Percentiles rank a stretch among this genome's conserved stretches.
Conservation (phyloP, 2,888 invertebrate genomes). For the Polyommatus iphigenia region DNA sequence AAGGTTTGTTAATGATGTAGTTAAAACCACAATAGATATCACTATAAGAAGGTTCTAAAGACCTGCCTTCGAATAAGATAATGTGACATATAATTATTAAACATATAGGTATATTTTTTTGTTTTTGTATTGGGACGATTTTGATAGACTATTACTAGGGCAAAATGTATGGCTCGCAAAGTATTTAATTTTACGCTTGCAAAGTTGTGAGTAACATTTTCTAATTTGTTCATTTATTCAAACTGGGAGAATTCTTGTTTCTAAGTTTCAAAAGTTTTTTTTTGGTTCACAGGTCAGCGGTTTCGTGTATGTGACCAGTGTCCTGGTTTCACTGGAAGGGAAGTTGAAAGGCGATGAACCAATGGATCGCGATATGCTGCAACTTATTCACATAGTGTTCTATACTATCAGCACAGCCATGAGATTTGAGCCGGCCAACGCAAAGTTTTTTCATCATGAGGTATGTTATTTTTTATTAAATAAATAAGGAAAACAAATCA, state of each 20-base stretch:
- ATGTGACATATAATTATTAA: too few species aligned
- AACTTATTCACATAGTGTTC: conserved; percentile 92
- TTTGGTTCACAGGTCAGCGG: conserved; percentile 86
- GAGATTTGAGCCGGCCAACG: conserved; percentile 99
- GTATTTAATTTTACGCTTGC: too few species aligned
- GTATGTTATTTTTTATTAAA: conserved; percentile 61
- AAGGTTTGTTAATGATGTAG: conserved; percentile 79
- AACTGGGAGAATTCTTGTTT: too few species aligned
- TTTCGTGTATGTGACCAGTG: conserved; percentile 98
- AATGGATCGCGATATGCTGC: conserved; percentile 83
- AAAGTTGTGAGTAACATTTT: too few species aligned
- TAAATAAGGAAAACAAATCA: not conserved
- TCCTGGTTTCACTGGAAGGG: conserved; percentile 94
- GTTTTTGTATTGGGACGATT: too few species aligned
- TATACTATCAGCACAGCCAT: conserved; percentile 97
- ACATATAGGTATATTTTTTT: too few species aligned
- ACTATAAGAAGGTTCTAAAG: too few species aligned
- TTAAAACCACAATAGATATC: too few species aligned
- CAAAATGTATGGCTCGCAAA: too few species aligned
- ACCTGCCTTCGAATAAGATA: too few species aligned
- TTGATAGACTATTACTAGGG: too few species aligned
- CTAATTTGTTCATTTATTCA: too few species aligned
- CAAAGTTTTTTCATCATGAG: conserved; percentile 98
- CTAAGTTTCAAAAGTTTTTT: not conserved
- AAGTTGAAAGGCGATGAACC: conserved; percentile 78